A percentile compares a stretch with the other conserved stretches of the same genome.
Evolutionary conservation across 2,797 vertebrate species (phyloP).

Genomic region (Cuculus canorus): DNA sequence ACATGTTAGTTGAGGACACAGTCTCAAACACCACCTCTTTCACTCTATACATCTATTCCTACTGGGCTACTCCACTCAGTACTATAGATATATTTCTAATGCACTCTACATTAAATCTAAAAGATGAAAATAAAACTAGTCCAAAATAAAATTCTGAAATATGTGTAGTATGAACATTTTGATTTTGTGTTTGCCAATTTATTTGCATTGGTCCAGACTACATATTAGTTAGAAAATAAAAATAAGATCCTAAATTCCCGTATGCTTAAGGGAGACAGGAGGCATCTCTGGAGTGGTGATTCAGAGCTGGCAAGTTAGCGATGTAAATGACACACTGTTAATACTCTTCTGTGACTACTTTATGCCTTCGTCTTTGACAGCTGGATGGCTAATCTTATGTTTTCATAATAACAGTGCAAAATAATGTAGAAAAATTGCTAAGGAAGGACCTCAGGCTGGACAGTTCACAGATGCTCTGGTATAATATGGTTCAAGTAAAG

Average conservation of each 20-base stretch:
- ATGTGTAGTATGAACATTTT: not conserved
- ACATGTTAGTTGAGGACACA: not conserved
- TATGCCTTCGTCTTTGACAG: not conserved
- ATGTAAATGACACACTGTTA: not conserved
- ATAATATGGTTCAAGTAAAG: not conserved
- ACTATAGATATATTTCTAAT: not conserved
- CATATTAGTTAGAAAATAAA: not conserved
- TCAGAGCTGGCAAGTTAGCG: not conserved
- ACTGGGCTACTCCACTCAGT: not conserved
- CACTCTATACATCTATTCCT: not conserved
- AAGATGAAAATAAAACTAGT: not conserved
- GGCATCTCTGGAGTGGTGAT: not conserved
- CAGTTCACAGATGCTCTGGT: not conserved
- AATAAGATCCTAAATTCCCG: not conserved
- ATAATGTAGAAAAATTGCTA: not conserved
- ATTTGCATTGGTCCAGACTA: not conserved
- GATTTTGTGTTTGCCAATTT: not conserved
- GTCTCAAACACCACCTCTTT: not conserved
- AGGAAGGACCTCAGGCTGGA: not conserved
- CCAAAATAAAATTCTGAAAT: not conserved
- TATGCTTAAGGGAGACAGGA: not conserved
- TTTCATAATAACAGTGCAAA: not conserved
- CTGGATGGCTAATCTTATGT: not conserved
- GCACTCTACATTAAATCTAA: not conserved
- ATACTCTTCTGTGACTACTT: not conserved